phyloP scores from a whole-genome alignment of 2,888 invertebrate genomes.

The Cotesia congregata region DNA sequence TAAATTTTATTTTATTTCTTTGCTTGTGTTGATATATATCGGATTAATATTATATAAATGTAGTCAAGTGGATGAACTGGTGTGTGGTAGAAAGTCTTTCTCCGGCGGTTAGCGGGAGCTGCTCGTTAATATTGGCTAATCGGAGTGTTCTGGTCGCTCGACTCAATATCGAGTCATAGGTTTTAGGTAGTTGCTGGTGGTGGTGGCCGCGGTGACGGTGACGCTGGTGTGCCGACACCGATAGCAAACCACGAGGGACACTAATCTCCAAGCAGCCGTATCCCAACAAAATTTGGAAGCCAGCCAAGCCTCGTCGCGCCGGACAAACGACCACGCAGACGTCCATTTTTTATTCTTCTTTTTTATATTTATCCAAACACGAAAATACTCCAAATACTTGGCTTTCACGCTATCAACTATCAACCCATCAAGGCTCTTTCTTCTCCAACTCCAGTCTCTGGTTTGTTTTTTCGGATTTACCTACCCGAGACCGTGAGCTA shows the following conservation, averaged over 20 bases:
- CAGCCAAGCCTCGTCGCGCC: slow-evolving; percentile 34
- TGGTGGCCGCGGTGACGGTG: slow-evolving; percentile 1
- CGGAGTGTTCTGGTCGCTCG: slow-evolving; percentile 42
- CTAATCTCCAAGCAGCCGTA: slow-evolving; percentile 39
- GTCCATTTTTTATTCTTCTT: slow-evolving; percentile 23
- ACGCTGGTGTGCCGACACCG: slow-evolving; percentile 37
- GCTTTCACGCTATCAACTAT: slow-evolving; percentile 1
- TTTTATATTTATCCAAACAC: not conserved
- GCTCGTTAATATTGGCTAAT: slow-evolving; percentile 51
- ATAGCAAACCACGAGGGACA: slow-evolving; percentile 42
- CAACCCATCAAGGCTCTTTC: not conserved
- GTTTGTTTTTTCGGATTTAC: not conserved
- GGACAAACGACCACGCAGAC: slow-evolving; percentile 32
- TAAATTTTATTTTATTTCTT: not conserved
- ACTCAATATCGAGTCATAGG: slow-evolving; percentile 44
- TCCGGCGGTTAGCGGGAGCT: slow-evolving; percentile 16
- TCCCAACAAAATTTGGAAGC: slow-evolving; percentile 39
- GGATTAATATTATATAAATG: no score
- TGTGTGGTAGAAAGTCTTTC: not conserved
- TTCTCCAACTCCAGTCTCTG: not conserved
- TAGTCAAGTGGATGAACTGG: not conserved
- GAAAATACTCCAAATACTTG: slow-evolving; percentile 9
- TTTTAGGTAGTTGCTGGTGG: slow-evolving; percentile 8
- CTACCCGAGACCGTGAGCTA: not conserved
- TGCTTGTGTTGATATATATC: not conserved